These are phyloP conservation scores for Globodera rostochiensis DNA, from an alignment of 1,140 invertebrate species.

Conservation along the genomic window DNA sequence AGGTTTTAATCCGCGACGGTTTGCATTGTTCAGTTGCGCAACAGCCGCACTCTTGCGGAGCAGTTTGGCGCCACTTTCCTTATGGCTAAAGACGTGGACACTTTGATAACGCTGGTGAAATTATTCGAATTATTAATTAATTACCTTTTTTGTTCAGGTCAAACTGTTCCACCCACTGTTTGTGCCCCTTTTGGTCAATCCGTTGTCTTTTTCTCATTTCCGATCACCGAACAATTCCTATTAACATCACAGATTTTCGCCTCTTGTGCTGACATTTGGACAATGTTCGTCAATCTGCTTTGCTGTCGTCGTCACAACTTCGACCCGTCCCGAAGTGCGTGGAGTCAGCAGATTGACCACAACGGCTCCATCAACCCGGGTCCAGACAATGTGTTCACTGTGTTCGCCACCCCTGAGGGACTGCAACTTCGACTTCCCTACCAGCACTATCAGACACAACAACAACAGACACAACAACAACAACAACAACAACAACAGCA, in stretches of 20 bases:
- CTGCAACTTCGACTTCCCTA: constrained; percentile 40
- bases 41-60: neutral
- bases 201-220: constrained; percentile 2
- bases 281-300: constrained; percentile 45
- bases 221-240: constrained; percentile 13
- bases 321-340: constrained; percentile 17
- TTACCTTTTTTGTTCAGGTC: constrained; percentile 9
- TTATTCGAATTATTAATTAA: constrained; percentile 7
- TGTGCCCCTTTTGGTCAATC: constrained; percentile 38
- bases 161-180: constrained; percentile 50
- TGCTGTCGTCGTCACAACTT: constrained; percentile 42
- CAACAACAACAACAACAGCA: no score
- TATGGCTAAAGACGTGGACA: neutral
- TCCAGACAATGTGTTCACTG: constrained; percentile 43
- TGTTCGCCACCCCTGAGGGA: constrained; percentile 44
- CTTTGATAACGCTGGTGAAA: neutral
- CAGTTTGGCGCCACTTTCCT: neutral
- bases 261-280: constrained; percentile 49
- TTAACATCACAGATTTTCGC: constrained; percentile 31
- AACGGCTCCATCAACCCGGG: neutral
- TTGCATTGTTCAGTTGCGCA: neutral
- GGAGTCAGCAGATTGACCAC: constrained; percentile 8
- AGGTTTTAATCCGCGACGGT: no score
- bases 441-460: constrained; percentile 18
- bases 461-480: constrained; percentile 3